Conservation (phyloP, 2,113 vertebrate genomes). For the Forbesichthys agassizii region DNA sequence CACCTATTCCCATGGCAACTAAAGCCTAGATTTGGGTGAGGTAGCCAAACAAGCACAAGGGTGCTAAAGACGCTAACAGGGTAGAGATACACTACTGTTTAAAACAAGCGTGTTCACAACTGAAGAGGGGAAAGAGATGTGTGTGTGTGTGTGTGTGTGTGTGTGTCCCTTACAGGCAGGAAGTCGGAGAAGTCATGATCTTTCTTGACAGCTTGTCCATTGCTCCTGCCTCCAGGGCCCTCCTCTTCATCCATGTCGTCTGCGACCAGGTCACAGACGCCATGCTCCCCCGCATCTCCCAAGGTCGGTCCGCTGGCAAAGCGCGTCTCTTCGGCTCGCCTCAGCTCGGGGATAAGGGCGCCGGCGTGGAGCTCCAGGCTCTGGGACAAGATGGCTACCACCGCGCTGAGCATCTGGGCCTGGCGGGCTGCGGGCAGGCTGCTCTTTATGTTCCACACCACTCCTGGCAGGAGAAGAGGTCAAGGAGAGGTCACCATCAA, state of each 20-base stretch:
- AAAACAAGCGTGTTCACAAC: no score
- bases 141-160: background rate
- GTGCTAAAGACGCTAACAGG: no score
- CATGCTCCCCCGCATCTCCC: conserved; percentile 53
- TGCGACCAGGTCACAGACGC: conserved; percentile 61
- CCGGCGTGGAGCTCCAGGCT: conserved; percentile 83
- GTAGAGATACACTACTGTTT: no score
- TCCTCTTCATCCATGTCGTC: conserved; percentile 72
- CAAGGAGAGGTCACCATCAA: background rate
- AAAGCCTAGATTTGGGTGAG: no score
- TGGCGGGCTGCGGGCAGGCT: conserved; percentile 81
- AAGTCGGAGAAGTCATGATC: conserved; percentile 85
- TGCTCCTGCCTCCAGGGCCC: conserved; percentile 67
- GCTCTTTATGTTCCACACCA: conserved; percentile 90
- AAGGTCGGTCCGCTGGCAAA: conserved; percentile 20
- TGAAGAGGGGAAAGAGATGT: no score
- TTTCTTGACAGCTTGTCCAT: conserved; percentile 61
- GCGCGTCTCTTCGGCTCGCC: conserved; percentile 67
- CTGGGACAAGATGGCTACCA: conserved; percentile 83
- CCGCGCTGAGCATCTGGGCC: conserved; percentile 84
- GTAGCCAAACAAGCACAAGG: background rate
- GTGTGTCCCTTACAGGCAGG: conserved; percentile 83
- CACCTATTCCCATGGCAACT: no score
- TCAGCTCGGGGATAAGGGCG: conserved; percentile 77
- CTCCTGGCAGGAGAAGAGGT: conserved; percentile 53